phyloP scores from a whole-genome alignment of 2,888 invertebrate genomes.

The Tipula confusa region DNA sequence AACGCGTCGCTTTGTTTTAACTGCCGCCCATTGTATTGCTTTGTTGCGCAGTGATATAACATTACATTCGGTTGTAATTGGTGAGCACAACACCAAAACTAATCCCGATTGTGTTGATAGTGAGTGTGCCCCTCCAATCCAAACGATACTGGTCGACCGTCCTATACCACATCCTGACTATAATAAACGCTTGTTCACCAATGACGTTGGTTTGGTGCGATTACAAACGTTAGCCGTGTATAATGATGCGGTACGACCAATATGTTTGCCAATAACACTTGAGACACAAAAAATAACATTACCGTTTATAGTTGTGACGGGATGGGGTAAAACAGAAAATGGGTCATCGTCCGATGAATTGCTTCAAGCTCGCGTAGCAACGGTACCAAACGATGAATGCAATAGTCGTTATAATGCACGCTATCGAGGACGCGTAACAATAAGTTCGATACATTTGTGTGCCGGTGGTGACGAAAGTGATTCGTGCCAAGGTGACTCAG shows the following conservation, averaged over 20 bases:
- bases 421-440: background rate
- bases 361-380: conserved; percentile 26
- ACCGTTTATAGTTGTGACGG: conserved; percentile 50
- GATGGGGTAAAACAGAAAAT: conserved; percentile 57
- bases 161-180: conserved; percentile 55
- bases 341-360: background rate
- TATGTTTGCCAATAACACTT: conserved; percentile 52
- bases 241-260: conserved; percentile 51
- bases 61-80: conserved; percentile 39
- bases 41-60: background rate
- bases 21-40: conserved; percentile 45
- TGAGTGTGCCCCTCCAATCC: conserved; percentile 47
- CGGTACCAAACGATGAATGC: background rate
- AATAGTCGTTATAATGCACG: background rate
- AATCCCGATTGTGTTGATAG: conserved; percentile 38
- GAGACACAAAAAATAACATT: conserved; percentile 45
- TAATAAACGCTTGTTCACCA: conserved; percentile 42
- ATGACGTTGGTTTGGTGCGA: conserved; percentile 60
- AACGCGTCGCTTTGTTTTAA: conserved; percentile 42
- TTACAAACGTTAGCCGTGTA: conserved; percentile 36
- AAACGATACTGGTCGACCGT: conserved; percentile 44
- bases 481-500: conserved; percentile 28
- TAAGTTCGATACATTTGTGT: background rate
- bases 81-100: conserved; percentile 39
- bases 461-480: conserved; percentile 16